phyloP scores from a whole-genome alignment of 2,888 invertebrate genomes.

The Endomychus coccineus region DNA sequence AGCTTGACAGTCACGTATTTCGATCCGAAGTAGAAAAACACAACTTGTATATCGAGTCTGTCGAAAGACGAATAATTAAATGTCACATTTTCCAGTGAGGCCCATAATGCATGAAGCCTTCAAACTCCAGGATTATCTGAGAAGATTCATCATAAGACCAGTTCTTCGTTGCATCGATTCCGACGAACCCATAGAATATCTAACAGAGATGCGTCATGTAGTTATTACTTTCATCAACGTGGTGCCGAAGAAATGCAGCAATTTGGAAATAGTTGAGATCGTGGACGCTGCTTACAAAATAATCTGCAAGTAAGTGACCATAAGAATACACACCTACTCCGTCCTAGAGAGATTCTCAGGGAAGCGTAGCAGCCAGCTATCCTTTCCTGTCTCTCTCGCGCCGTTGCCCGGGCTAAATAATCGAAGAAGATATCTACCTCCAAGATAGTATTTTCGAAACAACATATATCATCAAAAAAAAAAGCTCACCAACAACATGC shows the following conservation, averaged over 20 bases:
- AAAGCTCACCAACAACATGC: no score
- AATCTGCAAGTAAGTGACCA: conserved; percentile 41
- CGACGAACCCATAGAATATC: conserved; percentile 61
- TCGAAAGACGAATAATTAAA: background rate
- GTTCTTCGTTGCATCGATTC: conserved; percentile 56
- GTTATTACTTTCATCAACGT: conserved; percentile 62
- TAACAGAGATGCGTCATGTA: conserved; percentile 66
- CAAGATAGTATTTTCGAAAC: no score
- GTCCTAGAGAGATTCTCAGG: no score
- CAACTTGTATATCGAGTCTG: no score
- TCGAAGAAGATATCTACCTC: no score
- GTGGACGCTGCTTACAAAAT: conserved; percentile 49
- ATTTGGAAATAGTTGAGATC: conserved; percentile 35
- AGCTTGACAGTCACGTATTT: no score
- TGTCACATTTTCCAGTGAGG: conserved; percentile 38
- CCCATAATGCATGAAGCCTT: conserved; percentile 45
- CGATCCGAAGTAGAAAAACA: no score
- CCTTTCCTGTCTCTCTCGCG: no score
- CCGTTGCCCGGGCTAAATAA: no score
- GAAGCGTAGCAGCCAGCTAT: no score
- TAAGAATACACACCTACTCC: no score
- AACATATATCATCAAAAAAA: no score
- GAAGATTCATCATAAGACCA: conserved; percentile 53
- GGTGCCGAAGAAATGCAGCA: conserved; percentile 45
- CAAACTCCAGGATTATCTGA: conserved; percentile 43